Conservation (phyloP, 2,113 vertebrate species). For the Oxygymnocypris stewartii region DNA sequence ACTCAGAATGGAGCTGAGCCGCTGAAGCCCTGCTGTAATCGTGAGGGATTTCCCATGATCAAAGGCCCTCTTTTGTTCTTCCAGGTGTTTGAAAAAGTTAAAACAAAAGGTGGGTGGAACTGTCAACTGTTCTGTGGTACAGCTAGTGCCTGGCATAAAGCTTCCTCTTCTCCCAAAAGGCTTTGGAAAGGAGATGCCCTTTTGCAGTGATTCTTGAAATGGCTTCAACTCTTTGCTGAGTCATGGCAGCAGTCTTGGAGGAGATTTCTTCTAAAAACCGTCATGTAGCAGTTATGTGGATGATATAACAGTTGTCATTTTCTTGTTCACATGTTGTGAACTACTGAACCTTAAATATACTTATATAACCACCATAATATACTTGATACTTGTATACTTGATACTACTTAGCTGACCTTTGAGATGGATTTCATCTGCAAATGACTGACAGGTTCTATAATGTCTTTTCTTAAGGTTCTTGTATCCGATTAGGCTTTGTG, state of each 20-base stretch:
- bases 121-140: constrained; percentile 13
- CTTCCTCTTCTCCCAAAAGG: constrained; percentile 14
- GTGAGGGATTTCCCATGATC: constrained; percentile 76
- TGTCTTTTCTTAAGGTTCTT: neutral
- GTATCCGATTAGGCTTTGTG: constrained; percentile 29
- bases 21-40: constrained; percentile 63
- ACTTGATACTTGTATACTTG: too few species aligned
- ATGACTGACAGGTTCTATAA: constrained; percentile 24
- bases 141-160: constrained; percentile 26
- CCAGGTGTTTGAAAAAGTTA: constrained; percentile 76
- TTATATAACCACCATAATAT: too few species aligned
- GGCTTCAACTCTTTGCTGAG: constrained; percentile 7
- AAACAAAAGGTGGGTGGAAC: constrained; percentile 66
- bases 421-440: neutral
- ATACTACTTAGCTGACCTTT: constrained; percentile 22
- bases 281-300: neutral
- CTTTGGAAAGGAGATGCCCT: neutral
- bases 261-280: neutral
- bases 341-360: too few species aligned
- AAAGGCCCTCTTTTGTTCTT: constrained; percentile 78
- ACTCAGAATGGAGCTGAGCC: constrained; percentile 51
- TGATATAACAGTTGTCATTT: neutral
- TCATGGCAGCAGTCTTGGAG: neutral
- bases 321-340: too few species aligned
- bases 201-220: constrained; percentile 2